Base-by-base conservation (phyloP, 2,797 vertebrate species). In the Heteromormyrus szaboi region DNA sequence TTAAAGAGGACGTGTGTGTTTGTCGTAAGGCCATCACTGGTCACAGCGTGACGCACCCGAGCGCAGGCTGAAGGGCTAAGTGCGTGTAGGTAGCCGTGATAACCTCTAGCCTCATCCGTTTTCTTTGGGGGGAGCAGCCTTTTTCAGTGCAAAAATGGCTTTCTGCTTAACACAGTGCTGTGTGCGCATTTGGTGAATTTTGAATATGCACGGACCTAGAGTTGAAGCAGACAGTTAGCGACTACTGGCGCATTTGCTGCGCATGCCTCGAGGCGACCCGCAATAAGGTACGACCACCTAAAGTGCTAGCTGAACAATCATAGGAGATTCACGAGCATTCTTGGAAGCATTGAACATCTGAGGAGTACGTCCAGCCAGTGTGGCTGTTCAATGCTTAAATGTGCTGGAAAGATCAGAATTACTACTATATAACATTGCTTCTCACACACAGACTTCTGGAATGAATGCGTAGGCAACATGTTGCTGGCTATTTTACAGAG, bases 231-330 rank as follows among this genome's bases (percentile, higher is more conserved):
- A 48, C n/a, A 56, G 54, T 19, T 79, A 56, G 72, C 41, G 17
- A 5, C 19, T 72, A 17, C 12, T 17, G 4, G 12, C 68, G 12
- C 29, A 17, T 85, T 17, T 6, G 22, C 46, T 51, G n/a, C 9
- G 48, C 14, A 51, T 44, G 19, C 41, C 41, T 46, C 41, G 46
- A 37, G 41, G 41, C 11, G 41, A 81, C 41, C 76, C 1, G 19
- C 8, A 19, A n/a, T 6, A 44, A 59, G 41, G 53, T 44, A 86
- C 29, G 1, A 37, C 95, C 90, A 92, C 88, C 84, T 96, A 96
- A 96, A 96, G 95, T 96, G 96, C 95, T 92, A 90, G 93, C 93
- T 95, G 94, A 94, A 94, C 94, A 94, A 95, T 95, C 94, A 68
- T 22, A 37, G 29, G 19, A 68, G 41, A 87, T 87, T 53, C 50